A percentile compares a stretch with the other conserved stretches of the same genome.
Conservation (phyloP, 1,140 invertebrate species). For the Cecropterus lyciades region DNA sequence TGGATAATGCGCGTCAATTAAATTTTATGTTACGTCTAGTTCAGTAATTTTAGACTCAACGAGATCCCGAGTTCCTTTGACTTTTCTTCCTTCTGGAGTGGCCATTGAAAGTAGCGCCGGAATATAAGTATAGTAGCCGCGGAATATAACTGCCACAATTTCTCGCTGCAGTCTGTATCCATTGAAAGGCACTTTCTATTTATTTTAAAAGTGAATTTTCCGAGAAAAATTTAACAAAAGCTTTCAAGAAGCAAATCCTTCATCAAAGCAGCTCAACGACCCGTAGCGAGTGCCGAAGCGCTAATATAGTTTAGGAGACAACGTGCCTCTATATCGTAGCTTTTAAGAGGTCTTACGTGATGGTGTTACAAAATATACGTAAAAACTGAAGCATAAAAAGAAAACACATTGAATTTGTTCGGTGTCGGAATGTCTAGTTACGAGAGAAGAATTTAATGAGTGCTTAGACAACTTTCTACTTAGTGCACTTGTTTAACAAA, state of each 20-base stretch:
- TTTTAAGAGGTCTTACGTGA: slow-evolving; percentile 56
- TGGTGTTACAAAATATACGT: slow-evolving; percentile 45
- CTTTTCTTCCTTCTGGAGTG: slow-evolving; percentile 10
- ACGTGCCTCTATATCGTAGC: slow-evolving; percentile 54
- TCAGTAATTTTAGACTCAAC: slow-evolving; percentile 20
- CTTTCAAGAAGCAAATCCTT: slow-evolving; percentile 77
- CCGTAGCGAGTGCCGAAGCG: slow-evolving; percentile 64
- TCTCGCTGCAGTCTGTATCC: slow-evolving; percentile 42
- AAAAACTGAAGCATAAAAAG: slow-evolving; percentile 44
- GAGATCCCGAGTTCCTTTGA: background rate
- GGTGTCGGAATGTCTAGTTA: background rate
- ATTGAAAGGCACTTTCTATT: slow-evolving; percentile 53
- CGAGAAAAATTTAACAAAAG: slow-evolving; percentile 75
- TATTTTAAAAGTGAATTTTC: slow-evolving; percentile 69
- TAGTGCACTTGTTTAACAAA: background rate
- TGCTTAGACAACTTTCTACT: slow-evolving; percentile 11
- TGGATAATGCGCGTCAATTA: slow-evolving; percentile 28
- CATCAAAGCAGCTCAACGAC: slow-evolving; percentile 74
- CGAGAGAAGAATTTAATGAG: slow-evolving; percentile 24
- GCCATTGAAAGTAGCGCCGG: slow-evolving; percentile 18
- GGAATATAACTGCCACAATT: slow-evolving; percentile 42
- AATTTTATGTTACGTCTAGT: slow-evolving; percentile 21
- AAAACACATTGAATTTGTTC: slow-evolving; percentile 27
- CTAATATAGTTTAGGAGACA: slow-evolving; percentile 77
- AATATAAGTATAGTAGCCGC: too few relatives aligned